These are phyloP conservation scores for Paramormyrops kingsleyae DNA, from an alignment of 2,113 vertebrate species.

Conservation along the genomic window DNA sequence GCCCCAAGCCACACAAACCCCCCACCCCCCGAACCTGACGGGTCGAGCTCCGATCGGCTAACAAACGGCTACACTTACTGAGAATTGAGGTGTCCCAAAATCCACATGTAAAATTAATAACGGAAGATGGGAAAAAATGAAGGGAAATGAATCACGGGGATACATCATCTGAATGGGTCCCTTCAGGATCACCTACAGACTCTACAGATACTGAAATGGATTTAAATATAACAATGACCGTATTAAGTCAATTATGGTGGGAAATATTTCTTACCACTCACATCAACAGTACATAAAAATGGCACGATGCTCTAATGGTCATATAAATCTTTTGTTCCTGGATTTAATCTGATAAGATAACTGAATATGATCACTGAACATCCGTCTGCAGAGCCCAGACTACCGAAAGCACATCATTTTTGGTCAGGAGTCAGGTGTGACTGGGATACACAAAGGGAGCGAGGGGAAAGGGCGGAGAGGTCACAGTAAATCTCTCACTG, in stretches of 20 bases:
- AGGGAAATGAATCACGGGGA: neutral
- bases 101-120: neutral
- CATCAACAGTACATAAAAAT: neutral
- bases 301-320: neutral
- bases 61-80: neutral
- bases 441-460: conserved; percentile 16
- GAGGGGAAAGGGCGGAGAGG: neutral
- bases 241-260: neutral
- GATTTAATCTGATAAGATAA: neutral
- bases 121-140: neutral
- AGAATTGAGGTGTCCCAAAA: neutral
- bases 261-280: neutral
- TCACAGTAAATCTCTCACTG: conserved; percentile 7
- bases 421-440: neutral
- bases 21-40: neutral
- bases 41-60: neutral
- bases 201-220: neutral
- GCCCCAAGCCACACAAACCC: neutral
- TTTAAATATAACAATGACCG: neutral
- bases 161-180: neutral
- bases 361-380: neutral
- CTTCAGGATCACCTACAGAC: neutral
- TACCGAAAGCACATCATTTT: neutral
- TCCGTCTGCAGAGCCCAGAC: neutral
- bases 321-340: neutral